phyloP scores from a whole-genome alignment of 2,797 vertebrate genomes.

The Potorous gilbertii region DNA sequence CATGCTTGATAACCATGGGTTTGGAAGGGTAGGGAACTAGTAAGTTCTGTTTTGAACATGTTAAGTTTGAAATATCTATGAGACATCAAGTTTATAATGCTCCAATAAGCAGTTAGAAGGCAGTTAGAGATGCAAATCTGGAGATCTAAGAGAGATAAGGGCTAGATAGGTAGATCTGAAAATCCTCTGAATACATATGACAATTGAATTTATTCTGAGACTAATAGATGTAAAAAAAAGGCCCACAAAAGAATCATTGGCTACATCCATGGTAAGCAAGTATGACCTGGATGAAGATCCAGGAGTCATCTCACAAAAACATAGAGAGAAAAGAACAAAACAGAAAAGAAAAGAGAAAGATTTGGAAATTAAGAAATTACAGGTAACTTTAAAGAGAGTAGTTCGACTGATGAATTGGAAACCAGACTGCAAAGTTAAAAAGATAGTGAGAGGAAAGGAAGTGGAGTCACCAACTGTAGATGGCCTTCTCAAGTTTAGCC shows the following conservation, averaged over 20 bases:
- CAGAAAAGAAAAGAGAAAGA: not conserved
- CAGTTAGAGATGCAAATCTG: not conserved
- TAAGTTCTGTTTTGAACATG: not conserved
- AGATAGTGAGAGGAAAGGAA: not conserved
- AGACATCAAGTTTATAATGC: not conserved
- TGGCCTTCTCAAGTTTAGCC: not conserved
- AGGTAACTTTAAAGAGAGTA: not conserved
- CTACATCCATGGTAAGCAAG: not conserved
- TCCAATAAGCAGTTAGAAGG: not conserved
- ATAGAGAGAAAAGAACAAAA: not conserved
- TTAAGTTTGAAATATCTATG: not conserved
- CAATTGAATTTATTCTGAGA: not conserved
- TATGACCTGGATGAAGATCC: not conserved
- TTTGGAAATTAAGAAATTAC: not conserved
- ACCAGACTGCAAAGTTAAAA: not conserved
- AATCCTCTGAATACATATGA: not conserved
- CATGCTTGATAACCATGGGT: not conserved
- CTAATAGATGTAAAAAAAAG: not conserved
- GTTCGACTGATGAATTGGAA: not conserved
- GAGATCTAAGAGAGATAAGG: not conserved
- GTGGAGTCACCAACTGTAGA: not conserved
- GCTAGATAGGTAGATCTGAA: not conserved
- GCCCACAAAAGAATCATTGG: not conserved
- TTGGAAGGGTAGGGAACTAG: not conserved
- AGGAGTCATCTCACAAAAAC: not conserved